Percentiles rank a stretch among this genome's conserved stretches.
phyloP scores from a whole-genome alignment of 1,140 invertebrate species.

The Cydia fagiglandana region DNA sequence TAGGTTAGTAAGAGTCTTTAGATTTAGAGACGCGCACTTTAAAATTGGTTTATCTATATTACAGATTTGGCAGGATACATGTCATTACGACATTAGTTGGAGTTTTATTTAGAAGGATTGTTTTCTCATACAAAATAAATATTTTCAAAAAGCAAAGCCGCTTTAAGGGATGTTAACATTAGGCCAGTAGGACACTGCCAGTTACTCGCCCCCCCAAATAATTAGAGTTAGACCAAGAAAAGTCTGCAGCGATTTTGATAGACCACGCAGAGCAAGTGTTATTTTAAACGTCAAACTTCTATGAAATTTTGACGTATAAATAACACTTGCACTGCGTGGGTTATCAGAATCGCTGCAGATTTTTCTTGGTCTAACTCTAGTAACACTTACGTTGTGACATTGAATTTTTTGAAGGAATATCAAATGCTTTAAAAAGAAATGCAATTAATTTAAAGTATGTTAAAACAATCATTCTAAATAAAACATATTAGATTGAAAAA shows the following conservation, averaged over 20 bases:
- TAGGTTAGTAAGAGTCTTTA: too few species aligned
- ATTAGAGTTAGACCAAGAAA: too few species aligned
- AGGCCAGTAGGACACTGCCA: background rate
- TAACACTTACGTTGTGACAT: background rate
- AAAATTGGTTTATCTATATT: background rate
- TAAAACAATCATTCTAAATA: background rate
- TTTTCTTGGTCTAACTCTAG: too few species aligned
- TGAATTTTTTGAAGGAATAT: background rate
- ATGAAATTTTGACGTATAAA: too few species aligned
- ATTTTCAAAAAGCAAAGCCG: background rate
- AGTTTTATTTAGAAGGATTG: background rate
- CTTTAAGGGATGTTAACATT: background rate
- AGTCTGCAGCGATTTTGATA: too few species aligned
- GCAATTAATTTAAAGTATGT: background rate
- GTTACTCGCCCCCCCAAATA: background rate
- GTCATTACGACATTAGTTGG: background rate
- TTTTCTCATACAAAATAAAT: background rate
- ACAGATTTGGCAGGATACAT: slow-evolving; percentile 53
- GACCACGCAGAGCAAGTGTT: too few species aligned
- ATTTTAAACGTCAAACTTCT: too few species aligned
- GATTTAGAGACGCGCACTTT: too few species aligned
- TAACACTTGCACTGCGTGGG: too few species aligned
- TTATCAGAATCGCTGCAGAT: too few species aligned
- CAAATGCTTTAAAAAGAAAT: background rate
- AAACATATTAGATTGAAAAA: background rate